A percentile compares a stretch with the other conserved stretches of the same genome.
Conservation (phyloP, 1,140 invertebrate species). For the Zaprionus nigranus region DNA sequence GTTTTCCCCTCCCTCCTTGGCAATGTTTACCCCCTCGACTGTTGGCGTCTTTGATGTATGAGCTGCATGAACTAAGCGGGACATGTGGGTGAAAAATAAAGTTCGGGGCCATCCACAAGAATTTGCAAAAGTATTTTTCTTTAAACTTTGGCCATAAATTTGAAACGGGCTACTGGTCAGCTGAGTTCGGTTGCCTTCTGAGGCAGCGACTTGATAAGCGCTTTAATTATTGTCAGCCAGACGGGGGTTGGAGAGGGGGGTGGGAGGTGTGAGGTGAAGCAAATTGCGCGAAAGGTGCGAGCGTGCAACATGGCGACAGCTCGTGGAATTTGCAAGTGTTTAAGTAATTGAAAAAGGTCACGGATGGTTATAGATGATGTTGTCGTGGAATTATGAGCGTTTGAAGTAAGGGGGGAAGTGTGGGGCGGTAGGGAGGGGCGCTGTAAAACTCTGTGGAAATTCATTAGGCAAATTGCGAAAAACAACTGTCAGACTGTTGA, state of each 20-base stretch:
- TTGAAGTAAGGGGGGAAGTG: constrained; percentile 43
- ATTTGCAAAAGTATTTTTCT: constrained; percentile 23
- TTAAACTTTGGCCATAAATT: constrained; percentile 19
- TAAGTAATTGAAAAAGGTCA: constrained; percentile 43
- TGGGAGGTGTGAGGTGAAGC: not conserved
- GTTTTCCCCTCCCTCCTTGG: not conserved
- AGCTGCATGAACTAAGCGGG: constrained; percentile 5
- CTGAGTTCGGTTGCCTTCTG: constrained; percentile 8
- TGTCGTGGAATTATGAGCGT: constrained; percentile 10
- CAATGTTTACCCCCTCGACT: not conserved
- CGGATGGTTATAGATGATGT: constrained; percentile 15
- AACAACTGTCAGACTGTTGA: constrained; percentile 17
- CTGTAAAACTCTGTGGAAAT: constrained; percentile 8
- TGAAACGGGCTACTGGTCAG: constrained; percentile 7
- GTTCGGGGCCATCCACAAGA: constrained; percentile 11
- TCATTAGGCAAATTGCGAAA: constrained; percentile 51
- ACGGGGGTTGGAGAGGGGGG: not conserved
- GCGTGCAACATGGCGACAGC: constrained; percentile 3
- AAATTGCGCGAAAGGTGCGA: constrained; percentile 41
- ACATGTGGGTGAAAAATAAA: not conserved
- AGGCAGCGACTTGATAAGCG: not conserved
- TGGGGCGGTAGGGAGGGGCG: no score
- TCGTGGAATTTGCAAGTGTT: not conserved
- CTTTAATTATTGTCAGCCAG: constrained; percentile 18
- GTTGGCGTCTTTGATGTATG: constrained; percentile 32